These are phyloP conservation scores for Sipha maydis DNA, from an alignment of 2,888 invertebrate genomes.

Conservation along the genomic window DNA sequence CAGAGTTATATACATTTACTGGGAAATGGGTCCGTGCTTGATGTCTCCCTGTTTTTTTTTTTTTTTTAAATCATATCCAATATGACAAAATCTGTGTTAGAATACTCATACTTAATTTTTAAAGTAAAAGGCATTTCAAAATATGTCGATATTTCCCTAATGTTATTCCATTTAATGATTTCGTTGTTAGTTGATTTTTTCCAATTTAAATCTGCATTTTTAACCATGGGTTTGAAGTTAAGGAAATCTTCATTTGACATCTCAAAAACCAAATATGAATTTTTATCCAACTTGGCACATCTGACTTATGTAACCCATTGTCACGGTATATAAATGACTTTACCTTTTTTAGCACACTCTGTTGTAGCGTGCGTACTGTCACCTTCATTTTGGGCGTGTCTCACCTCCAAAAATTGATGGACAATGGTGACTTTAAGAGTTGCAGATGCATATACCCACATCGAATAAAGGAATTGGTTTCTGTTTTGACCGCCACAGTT, in stretches of 20 bases:
- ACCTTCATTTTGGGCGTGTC: no score
- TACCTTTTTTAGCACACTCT: no score
- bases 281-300: no score
- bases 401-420: no score
- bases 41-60: neutral
- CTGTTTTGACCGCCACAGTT: no score
- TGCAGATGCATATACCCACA: no score
- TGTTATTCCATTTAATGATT: slow-evolving; percentile 6
- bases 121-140: neutral
- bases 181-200: no score
- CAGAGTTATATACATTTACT: neutral
- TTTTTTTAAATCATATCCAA: neutral
- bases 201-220: neutral
- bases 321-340: no score
- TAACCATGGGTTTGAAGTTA: neutral
- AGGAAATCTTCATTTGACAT: slow-evolving; percentile 2
- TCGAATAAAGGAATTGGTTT: neutral
- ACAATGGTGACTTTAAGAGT: no score
- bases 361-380: no score
- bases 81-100: neutral
- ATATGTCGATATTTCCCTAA: slow-evolving; percentile 4
- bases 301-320: no score
- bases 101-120: neutral
- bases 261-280: no score
- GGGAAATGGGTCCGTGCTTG: neutral